Conservation (phyloP, 2,797 vertebrate genomes). For the Danio kyathit region DNA sequence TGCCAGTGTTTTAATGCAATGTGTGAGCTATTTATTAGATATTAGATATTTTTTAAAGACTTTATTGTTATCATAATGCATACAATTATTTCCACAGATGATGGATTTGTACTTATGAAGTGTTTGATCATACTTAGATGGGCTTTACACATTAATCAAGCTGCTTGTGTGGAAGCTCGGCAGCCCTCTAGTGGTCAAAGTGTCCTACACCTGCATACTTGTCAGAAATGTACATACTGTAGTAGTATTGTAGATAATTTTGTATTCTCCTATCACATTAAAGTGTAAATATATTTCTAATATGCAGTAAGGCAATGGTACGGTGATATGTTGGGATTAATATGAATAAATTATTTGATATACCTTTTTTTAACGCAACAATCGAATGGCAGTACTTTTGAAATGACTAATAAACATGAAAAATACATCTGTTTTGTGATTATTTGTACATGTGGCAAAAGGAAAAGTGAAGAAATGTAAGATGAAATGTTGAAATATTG, state of each 20-base stretch:
- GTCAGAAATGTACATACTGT: slow-evolving; percentile 13
- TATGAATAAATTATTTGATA: slow-evolving; percentile 54
- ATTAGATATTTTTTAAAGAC: neutral
- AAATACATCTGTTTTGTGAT: neutral
- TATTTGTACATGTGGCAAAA: neutral
- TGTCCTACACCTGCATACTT: neutral
- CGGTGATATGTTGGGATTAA: slow-evolving; percentile 45
- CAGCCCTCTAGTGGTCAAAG: slow-evolving; percentile 50
- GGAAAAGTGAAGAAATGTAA: no score
- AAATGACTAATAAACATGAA: slow-evolving; percentile 3
- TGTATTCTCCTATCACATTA: slow-evolving; percentile 5
- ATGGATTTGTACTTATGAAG: neutral
- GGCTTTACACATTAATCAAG: neutral
- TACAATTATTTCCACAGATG: neutral
- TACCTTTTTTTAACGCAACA: slow-evolving; percentile 7
- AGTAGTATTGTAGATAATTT: slow-evolving; percentile 41
- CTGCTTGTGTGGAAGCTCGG: neutral
- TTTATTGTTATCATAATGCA: neutral
- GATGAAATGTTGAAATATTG: no score
- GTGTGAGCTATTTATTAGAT: slow-evolving; percentile 26
- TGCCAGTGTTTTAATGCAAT: neutral
- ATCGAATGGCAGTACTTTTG: neutral
- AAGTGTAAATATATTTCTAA: slow-evolving; percentile 46
- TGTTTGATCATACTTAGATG: neutral
- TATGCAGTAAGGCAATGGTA: slow-evolving; percentile 4